A percentile compares a stretch with the other conserved stretches of the same genome.
These are phyloP conservation scores for Cactoblastis cactorum DNA, from an alignment of 2,888 invertebrate genomes.

Conservation along the genomic window DNA sequence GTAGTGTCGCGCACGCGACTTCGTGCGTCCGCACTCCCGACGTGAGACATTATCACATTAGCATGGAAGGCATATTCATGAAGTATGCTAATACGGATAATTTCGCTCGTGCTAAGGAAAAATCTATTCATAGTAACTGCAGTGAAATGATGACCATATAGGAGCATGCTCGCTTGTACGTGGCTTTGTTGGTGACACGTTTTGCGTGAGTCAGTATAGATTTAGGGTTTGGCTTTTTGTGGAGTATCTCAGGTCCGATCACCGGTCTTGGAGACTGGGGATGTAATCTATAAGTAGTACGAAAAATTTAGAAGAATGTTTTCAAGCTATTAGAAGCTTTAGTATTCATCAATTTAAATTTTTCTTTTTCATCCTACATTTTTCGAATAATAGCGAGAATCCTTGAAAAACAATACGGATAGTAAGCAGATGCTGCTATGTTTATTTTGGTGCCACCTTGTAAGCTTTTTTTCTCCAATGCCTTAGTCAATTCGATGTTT, in stretches of 20 bases:
- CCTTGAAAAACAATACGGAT: neutral
- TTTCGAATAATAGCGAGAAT: neutral
- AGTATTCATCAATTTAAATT: too few relatives aligned
- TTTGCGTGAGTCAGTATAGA: neutral
- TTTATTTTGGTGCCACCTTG: conserved; percentile 5
- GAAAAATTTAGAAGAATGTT: too few relatives aligned
- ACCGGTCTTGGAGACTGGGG: too few relatives aligned
- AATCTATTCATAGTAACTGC: conserved; percentile 8
- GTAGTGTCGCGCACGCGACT: conserved; percentile 52
- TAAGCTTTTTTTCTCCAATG: neutral
- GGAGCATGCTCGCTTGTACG: neutral
- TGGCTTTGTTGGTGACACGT: neutral
- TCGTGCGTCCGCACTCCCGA: conserved; percentile 42
- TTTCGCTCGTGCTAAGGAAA: conserved; percentile 16
- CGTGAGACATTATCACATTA: conserved; percentile 44
- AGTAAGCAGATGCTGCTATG: neutral
- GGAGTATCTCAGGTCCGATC: too few relatives aligned
- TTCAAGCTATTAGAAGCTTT: neutral
- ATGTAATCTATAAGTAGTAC: too few relatives aligned
- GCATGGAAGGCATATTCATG: conserved; percentile 34
- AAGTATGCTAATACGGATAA: conserved; percentile 20
- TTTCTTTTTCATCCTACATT: neutral
- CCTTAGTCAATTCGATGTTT: neutral
- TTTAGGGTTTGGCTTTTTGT: neutral
- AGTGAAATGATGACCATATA: conserved; percentile 12